Base-by-base conservation (phyloP, 2,888 invertebrate genomes). In the Habrosyne pyritoides region DNA sequence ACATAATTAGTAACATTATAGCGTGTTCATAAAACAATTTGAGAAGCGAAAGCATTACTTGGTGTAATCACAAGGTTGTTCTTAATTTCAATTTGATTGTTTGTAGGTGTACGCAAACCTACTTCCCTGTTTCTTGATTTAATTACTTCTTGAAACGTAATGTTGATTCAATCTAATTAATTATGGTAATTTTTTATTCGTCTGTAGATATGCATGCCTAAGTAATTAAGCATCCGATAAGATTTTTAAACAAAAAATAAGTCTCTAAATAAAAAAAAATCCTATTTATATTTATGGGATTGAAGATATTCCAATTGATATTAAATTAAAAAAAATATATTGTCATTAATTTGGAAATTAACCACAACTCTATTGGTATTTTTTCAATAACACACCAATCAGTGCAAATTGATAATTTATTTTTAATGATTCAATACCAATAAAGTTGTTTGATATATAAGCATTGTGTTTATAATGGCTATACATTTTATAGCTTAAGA, bases 51-150 rank as follows among this genome's bases (percentile, higher is more conserved):
- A 50, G 18, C 28, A 42, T 28, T 2, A 3, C 18, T 30, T 50
- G 18, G 30, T 21, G 12, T 47, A 47, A 47, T 22, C 14, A 18
- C 50, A 50, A 50, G 50, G 50, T 21, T 21, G 28, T 28, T 28
- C 14, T 50, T 28, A 28, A 50, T 28, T 50, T 50, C 28, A 50
- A 50, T 50, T 18, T 21, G 18, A 18, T 28, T 49, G 28, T 28
- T 50, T 50, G 30, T 50, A 28, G 18, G 22, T 50, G 14, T 24
- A 24, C n/a, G 14, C 7, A 24, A 24, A 24, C 24, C 18, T 21
- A 50, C 28, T 50, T 50, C 50, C 50, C 50, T 28, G 30, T 50
- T 28, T 28, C 21, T 50, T 50, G 26, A 12, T 18, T 22, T 22
- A 42, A 42, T 42, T 42, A 42, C 42, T 42, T 18, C 42, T 42